These are phyloP conservation scores for Eupsilia transversa DNA, from an alignment of 2,888 invertebrate genomes.

Conservation along the genomic window DNA sequence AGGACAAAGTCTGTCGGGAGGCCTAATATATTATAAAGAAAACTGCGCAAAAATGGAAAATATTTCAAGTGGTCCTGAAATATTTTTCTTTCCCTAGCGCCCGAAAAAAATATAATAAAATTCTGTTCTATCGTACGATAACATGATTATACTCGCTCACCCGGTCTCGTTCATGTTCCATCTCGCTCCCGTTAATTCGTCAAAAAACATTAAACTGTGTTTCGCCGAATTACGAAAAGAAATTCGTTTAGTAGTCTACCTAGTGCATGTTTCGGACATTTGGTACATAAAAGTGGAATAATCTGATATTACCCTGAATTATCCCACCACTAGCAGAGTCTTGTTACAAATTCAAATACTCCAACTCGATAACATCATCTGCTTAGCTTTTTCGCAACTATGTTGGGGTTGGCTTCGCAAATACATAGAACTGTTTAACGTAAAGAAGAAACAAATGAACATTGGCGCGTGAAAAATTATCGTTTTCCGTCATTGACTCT, in stretches of 20 bases:
- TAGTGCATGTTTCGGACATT: too few species aligned
- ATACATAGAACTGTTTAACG: too few species aligned
- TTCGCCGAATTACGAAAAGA: background rate
- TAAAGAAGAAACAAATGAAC: too few species aligned
- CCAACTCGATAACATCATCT: background rate
- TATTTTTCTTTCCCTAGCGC: background rate
- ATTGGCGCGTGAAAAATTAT: too few species aligned
- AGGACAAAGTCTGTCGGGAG: too few species aligned
- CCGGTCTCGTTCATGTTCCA: background rate
- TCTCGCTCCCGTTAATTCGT: background rate
- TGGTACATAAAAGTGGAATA: background rate
- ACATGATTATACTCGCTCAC: constrained; percentile 4
- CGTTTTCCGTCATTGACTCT: too few species aligned
- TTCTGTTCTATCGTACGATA: background rate
- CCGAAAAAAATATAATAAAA: too few species aligned
- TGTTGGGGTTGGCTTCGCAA: too few species aligned
- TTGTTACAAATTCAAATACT: background rate
- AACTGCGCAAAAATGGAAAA: background rate
- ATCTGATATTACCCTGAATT: background rate
- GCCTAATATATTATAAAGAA: background rate
- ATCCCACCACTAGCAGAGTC: background rate
- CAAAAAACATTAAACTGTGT: background rate
- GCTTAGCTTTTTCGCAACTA: too few species aligned
- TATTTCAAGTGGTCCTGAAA: background rate
- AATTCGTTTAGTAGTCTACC: background rate